Conservation (phyloP, 2,888 invertebrate genomes). For the Bembecia ichneumoniformis region DNA sequence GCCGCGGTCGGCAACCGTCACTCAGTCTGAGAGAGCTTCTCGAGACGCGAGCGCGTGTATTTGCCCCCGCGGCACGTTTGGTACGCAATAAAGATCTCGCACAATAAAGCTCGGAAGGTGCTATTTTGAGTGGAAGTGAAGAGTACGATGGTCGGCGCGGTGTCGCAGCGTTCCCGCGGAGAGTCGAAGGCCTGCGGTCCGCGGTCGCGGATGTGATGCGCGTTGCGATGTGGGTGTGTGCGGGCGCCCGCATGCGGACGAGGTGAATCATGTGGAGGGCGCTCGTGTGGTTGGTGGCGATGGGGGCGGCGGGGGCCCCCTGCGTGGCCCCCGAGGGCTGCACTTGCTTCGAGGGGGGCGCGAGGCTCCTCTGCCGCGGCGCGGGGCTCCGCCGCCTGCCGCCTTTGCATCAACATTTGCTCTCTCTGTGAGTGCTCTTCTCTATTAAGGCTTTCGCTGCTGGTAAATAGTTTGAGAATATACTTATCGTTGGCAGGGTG, state of each 20-base stretch:
- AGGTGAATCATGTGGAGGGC: constrained; percentile 11
- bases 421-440: constrained; percentile 33
- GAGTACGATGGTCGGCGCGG: not conserved
- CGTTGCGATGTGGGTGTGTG: constrained; percentile 8
- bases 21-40: no score
- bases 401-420: constrained; percentile 34
- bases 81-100: no score
- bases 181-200: not conserved
- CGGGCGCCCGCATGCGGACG: constrained; percentile 12
- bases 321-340: constrained; percentile 19
- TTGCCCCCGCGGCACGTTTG: no score
- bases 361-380: constrained; percentile 38
- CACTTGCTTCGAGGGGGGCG: constrained; percentile 37
- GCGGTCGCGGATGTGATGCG: not conserved
- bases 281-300: not conserved
- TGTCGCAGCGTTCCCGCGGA: not conserved
- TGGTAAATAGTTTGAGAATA: not conserved
- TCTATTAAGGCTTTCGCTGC: not conserved
- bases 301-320: constrained; percentile 5
- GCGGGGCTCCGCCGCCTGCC: constrained; percentile 38
- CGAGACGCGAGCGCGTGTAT: no score
- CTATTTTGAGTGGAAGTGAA: no score
- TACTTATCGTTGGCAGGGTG: no score
- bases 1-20: not conserved
- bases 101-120: no score